Base-by-base conservation (phyloP, 2,888 invertebrate genomes). In the Cheilosia impressa region DNA sequence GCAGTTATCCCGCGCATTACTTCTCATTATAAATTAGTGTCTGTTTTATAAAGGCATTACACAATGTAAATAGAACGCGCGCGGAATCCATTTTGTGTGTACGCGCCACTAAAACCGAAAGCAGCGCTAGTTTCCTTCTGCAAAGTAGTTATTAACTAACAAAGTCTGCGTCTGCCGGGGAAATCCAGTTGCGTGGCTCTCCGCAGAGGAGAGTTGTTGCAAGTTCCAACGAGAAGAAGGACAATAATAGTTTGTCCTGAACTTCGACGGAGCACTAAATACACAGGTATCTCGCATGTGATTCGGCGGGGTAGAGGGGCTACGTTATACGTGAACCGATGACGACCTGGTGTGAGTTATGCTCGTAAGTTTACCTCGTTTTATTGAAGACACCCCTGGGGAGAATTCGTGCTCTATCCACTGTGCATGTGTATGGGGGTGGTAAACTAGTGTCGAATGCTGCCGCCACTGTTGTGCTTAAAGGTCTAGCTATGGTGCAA, bases 231-330 rank as follows among this genome's bases (percentile, higher is more conserved):
- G 57, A 60, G 43, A 62, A 76, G 75, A 63, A 68, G 73, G 60
- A 75, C 79, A 84, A 80, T 80, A 66, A 84, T 52, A 71, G 75
- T 84, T 84, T 80, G 75, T 84, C 84, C 84, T 84, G 84, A 84
- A 84, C 84, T 84, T 84, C 80, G 66, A 34, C 60, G 75, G 19
- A 69, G 63, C 79, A 75, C 75, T 58, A 47, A 69, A 69, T 65
- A 73, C 65, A 71, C 65, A 55, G 22, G 19, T 22, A 66, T 65
- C 47, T 19, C 34, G 17, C 34, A 55, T 55, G 68, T 62, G 60
- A 73, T 73, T 73, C 52, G 15, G 38, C 45, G 63, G 15, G 19
- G 55, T 45, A 43, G 10, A 58, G 38, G 27, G 60, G 57, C 31
- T 62, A 65, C 31, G 31, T 9, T 9, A 4, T 38, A 53, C 53